Evolutionary conservation across 1,140 invertebrate species (phyloP).

Genomic region (Lysiphlebus fabarum): DNA sequence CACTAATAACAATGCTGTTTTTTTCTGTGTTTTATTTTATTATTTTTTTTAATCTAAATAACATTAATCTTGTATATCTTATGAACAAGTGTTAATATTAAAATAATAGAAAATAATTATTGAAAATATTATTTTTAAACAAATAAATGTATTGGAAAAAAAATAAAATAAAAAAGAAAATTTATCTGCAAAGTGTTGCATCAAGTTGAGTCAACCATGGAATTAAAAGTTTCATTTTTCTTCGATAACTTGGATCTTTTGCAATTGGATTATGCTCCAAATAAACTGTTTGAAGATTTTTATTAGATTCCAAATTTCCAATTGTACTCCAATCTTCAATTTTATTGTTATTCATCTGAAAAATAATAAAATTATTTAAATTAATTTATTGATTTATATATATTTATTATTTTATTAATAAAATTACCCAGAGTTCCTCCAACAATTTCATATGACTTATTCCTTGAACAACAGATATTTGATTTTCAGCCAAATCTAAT

Average conservation of each 20-base stretch:
- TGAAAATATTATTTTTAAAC: no score
- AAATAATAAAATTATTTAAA: slow-evolving; percentile 31
- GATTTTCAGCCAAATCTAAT: slow-evolving; percentile 87
- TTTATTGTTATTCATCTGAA: slow-evolving; percentile 89
- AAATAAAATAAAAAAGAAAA: not conserved
- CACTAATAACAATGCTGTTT: no score
- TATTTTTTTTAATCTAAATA: no score
- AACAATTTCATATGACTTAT: slow-evolving; percentile 71
- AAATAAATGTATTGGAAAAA: no score
- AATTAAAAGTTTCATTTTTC: slow-evolving; percentile 85
- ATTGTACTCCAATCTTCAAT: slow-evolving; percentile 83
- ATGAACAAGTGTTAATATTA: no score
- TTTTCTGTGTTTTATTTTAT: no score
- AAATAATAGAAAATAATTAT: no score
- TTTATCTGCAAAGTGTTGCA: slow-evolving; percentile 81
- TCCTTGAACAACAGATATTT: slow-evolving; percentile 79
- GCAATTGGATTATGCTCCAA: slow-evolving; percentile 89
- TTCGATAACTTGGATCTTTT: slow-evolving; percentile 80
- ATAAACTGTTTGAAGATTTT: slow-evolving; percentile 85
- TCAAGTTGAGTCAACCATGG: slow-evolving; percentile 91
- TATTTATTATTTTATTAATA: not conserved
- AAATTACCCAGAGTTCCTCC: slow-evolving; percentile 90
- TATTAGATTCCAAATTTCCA: slow-evolving; percentile 71
- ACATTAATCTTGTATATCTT: no score
- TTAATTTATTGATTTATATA: not conserved